Base-by-base conservation (phyloP, 2,113 vertebrate species). In the Meriones unguiculatus region DNA sequence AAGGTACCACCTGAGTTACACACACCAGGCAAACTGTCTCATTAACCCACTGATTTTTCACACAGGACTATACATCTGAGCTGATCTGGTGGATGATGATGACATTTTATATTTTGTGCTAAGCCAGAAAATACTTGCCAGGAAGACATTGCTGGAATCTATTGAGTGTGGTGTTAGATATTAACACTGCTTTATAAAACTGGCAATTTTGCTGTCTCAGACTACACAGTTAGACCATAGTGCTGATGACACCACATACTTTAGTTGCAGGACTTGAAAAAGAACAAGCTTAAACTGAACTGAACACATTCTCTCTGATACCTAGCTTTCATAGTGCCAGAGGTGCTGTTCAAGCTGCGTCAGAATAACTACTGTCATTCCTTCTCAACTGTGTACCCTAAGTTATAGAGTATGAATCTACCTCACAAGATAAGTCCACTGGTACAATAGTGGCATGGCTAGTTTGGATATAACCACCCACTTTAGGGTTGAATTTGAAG, bases 31-130 rank as follows among this genome's bases (percentile, higher is more conserved):
- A 86, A 62, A 18, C 24, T 20, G 87, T 85, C 78, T 92, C 46
- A 89, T 12, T 52, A 76, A 88, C 32, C 14, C 64, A 54, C 69
- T 93, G 70, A 41, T n/a, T 72, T 96, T 85, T 84, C 64, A 30
- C 22, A 90, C 17, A 72, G 65, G 46, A 82, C 25, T n/a, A 87
- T 6, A 90, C 80, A 76, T 59, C 81, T 67, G 52, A 78, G 7
- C 65, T 50, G 28, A 72, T 95, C 85, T 90, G 84, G 13, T 25
- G 75, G 65, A 73, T 70, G 50, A 69, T 62, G 24, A 87, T 90
- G 93, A 97, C 93, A 94, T 32, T 95, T 94, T 84, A 91, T 97
- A 95, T 95, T 97, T 50, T 35, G 96, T 54, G 50, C 38, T 89
- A 75, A 91, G 76, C 41, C 95, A 97, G 72, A n/a, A 76, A 62